phyloP scores from a whole-genome alignment of 2,113 vertebrate species.

The Chamaea fasciata region DNA sequence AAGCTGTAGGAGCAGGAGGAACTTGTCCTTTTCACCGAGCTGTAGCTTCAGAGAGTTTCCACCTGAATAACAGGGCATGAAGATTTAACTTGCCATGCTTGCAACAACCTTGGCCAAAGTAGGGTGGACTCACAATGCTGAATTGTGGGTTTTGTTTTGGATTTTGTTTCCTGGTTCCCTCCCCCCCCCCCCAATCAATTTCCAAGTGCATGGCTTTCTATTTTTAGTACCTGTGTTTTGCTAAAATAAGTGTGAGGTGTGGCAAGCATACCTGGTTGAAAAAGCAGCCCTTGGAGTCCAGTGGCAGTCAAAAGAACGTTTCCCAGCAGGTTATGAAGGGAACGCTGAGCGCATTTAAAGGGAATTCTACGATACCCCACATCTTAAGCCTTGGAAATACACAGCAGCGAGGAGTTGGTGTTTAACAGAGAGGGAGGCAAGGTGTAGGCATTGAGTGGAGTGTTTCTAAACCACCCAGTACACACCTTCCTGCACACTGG shows the following conservation, averaged over 20 bases:
- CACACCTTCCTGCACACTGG: neutral
- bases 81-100: neutral
- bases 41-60: neutral
- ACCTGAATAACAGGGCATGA: neutral
- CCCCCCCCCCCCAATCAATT: neutral
- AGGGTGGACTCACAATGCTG: neutral
- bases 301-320: neutral
- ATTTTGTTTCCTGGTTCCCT: neutral
- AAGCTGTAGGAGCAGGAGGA: neutral
- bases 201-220: neutral
- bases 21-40: neutral
- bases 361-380: no score
- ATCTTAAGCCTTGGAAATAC: neutral
- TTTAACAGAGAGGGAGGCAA: neutral
- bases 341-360: accelerated
- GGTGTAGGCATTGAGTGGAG: neutral
- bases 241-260: neutral
- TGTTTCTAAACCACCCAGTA: neutral
- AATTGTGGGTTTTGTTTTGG: neutral
- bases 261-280: neutral
- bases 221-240: neutral
- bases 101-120: neutral
- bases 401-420: neutral
- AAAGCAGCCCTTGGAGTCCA: neutral
- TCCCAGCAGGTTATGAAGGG: neutral